Evolutionary conservation across 2,888 invertebrate species (phyloP).

Genomic region (Macrophya annulata): DNA sequence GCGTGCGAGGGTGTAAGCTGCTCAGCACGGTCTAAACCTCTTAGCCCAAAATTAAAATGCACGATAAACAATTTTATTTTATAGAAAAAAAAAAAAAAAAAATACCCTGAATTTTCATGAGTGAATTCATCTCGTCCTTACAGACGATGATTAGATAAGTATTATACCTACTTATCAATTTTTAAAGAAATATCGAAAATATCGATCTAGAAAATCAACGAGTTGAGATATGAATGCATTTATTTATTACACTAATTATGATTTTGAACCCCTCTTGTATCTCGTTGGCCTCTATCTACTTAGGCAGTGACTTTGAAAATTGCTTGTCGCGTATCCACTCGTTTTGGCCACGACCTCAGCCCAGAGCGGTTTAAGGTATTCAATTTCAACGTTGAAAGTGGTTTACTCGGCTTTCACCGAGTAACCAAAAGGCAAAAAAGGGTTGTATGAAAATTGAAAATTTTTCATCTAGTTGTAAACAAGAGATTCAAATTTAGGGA

Average conservation of each 20-base stretch:
- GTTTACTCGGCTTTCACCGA: slow-evolving; percentile 1
- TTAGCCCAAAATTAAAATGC: not conserved
- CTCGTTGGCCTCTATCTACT: slow-evolving; percentile 24
- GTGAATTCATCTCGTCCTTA: not conserved
- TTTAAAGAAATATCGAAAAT: not conserved
- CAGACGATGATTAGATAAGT: not conserved
- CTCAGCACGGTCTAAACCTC: not conserved
- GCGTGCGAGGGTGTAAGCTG: not conserved
- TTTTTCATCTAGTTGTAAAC: slow-evolving; percentile 36
- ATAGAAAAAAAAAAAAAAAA: not conserved
- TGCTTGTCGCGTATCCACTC: slow-evolving; percentile 37
- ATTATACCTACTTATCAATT: not conserved
- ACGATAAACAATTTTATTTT: not conserved
- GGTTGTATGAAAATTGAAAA: slow-evolving; percentile 31
- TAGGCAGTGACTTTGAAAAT: slow-evolving; percentile 17
- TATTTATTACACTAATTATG: not conserved
- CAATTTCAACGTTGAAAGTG: slow-evolving; percentile 40
- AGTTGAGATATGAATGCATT: not conserved
- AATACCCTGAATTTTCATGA: not conserved
- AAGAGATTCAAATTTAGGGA: slow-evolving; percentile 9
- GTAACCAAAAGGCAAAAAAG: not conserved
- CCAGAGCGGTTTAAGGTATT: slow-evolving; percentile 36
- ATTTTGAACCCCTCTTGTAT: slow-evolving; percentile 2
- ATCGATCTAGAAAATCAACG: not conserved
- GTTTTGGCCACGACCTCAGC: not conserved